Base-by-base conservation (phyloP, 2,797 vertebrate genomes). In the Halcyon leucocephala region DNA sequence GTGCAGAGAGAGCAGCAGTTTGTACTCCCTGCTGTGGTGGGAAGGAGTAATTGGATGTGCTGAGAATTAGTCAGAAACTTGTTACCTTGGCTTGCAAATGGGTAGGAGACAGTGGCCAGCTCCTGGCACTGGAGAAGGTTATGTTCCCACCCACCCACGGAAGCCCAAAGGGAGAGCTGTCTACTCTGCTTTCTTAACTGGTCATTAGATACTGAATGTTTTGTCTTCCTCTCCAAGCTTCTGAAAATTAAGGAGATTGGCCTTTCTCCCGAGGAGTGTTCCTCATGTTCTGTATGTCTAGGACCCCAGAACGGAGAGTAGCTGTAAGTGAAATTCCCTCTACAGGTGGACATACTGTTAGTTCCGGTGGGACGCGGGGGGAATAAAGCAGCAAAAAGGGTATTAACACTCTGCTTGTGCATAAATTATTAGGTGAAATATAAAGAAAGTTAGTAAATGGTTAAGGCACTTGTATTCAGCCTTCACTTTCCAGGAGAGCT, bases 141-240 rank as follows among this genome's bases (percentile, higher is more conserved):
- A 17, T 9, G 39, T 71, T 89, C 72, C 49, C 66, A 86, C 62
- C 31, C 24, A 12, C 0, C 0, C 35, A 52, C 0, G 0, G 35
- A 73, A 67, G 29, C 57, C 66, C 52, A 70, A 67, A 84, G 44
- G 42, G 26, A 92, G 9, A 87, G 13, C 52, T 89, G 26, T 42
- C 94, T 94, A 15, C 42, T 52, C 71, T 82, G 77, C 67, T 85
- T 72, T 62, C 58, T 80, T 85, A 81, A 74, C 55, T 57, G 42
- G 51, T 26, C 62, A 66, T 82, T 83, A 55, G 22, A 69, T 20
- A 52, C 31, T 39, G 31, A 67, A 39, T 25, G 14, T 33, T 88
- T 65, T 70, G 55, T 22, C 28, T 81, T 82, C 57, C 37, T 83
- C 57, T 61, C 89, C 35, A 72, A 88, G 24, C 22, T 82, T 77